Evolutionary conservation across 2,888 invertebrate genomes (phyloP), one percentile per base, ranked within the genome.

Genomic region (Acleris laterana): DNA sequence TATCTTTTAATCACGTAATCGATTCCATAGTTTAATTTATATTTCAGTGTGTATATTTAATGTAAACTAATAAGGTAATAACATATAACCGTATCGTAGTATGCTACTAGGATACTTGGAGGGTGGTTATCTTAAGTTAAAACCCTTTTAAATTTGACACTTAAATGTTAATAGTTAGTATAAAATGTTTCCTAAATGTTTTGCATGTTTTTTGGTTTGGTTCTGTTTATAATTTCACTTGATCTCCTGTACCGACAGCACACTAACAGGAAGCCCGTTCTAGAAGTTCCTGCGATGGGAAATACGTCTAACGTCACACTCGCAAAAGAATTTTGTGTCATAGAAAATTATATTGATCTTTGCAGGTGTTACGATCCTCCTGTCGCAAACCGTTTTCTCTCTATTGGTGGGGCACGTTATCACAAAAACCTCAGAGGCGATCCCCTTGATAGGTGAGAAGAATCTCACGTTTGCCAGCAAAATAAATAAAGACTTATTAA

Each of bases 361-460:
- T 97, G 92, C 98, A 99, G 98, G 98, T 96, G 98, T 99, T 93
- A 99, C 98, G 94, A 98, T 99, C 94, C 97, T 99, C 94, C 97
- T 99, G 94, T 99, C 99, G 87, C 97, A 99, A 95, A 99, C 98
- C 94, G 99, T 99, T 94, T 99, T 99, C 95, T 97, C 99, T 93
- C 96, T 99, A 94, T 97, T 99, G 96, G 98, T 99, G 95, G 98
- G 98, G 91, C 98, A 99, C 95, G 98, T 98, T 93, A 98, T 99
- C 95, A 99, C 99, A 93, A 98, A 98, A 95, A 99, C 99, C 93
- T 99, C 99, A 93, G 99, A 99, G 94, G 99, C 99, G 89, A 97
- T 99, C 94, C 99, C 99, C 90, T 96, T 99, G 92, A 98, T 99
- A 97, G 99, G 99, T 98, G 93, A 93, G 93, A 87, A 85, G 53